Percentiles rank a stretch among this genome's conserved stretches.
Evolutionary conservation across 2,113 vertebrate genomes (phyloP).

Genomic region (Tychaedon coryphoeus): DNA sequence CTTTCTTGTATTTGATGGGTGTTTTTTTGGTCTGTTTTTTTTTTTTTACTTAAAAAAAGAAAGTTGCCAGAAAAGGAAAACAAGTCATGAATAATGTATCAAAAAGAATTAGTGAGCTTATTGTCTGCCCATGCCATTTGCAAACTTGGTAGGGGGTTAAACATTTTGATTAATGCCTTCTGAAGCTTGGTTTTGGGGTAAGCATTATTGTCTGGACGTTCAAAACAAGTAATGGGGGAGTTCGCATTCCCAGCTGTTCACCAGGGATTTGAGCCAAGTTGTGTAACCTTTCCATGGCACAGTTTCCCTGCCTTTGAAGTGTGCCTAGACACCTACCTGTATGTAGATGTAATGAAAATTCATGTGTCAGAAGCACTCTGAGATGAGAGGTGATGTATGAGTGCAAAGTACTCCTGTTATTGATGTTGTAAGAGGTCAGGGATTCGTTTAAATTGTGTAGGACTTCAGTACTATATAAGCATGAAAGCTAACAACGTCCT

Average conservation of each 20-base stretch:
- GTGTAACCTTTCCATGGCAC: background rate
- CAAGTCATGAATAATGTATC: slow-evolving; percentile 55
- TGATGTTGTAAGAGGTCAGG: slow-evolving; percentile 12
- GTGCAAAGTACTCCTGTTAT: slow-evolving; percentile 6
- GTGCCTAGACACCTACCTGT: background rate
- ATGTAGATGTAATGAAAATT: background rate
- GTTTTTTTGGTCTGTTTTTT: background rate
- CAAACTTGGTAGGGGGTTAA: slow-evolving; percentile 59
- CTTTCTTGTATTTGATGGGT: background rate
- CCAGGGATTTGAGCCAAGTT: slow-evolving; percentile 13
- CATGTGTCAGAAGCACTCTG: background rate
- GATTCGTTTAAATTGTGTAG: background rate
- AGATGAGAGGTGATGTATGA: slow-evolving; percentile 1
- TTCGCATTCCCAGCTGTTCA: slow-evolving; percentile 45
- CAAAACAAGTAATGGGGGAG: slow-evolving; percentile 15
- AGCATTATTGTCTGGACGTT: background rate
- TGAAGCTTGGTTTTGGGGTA: slow-evolving; percentile 31
- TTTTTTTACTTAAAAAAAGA: background rate
- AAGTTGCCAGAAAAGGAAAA: slow-evolving; percentile 17
- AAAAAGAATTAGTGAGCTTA: slow-evolving; percentile 59
- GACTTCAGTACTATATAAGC: background rate
- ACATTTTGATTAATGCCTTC: slow-evolving; percentile 61
- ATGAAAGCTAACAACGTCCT: background rate
- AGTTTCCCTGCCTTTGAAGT: slow-evolving; percentile 36
- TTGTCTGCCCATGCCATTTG: slow-evolving; percentile 21